A percentile compares a stretch with the other conserved stretches of the same genome.
Evolutionary conservation across 2,113 vertebrate species (phyloP).

Genomic region (Dendropsophus ebraccatus): DNA sequence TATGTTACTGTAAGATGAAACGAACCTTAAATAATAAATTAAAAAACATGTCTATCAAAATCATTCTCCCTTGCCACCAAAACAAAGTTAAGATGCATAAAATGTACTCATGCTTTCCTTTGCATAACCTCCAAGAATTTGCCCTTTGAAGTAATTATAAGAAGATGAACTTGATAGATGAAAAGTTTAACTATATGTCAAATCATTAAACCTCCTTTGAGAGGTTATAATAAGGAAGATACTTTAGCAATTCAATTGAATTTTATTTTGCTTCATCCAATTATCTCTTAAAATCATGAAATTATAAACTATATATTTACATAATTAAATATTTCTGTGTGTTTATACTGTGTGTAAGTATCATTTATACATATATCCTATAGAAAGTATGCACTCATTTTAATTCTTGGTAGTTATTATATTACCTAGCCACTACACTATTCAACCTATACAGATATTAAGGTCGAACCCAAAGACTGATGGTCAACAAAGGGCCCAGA

Average conservation of each 20-base stretch:
- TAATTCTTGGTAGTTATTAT: background rate
- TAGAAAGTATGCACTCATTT: background rate
- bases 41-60: background rate
- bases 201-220: constrained; percentile 49
- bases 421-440: background rate
- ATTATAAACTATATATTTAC: background rate
- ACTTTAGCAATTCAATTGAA: constrained; percentile 28
- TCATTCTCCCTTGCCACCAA: background rate
- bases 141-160: constrained; percentile 56
- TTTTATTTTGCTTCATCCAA: constrained; percentile 39
- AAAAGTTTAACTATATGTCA: constrained; percentile 58
- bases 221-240: constrained; percentile 47
- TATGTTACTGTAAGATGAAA: background rate
- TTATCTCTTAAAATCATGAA: background rate
- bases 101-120: constrained; percentile 16
- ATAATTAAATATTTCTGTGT: background rate
- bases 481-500: too few relatives aligned
- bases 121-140: constrained; percentile 32
- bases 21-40: background rate
- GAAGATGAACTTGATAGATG: constrained; percentile 50
- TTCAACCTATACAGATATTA: background rate
- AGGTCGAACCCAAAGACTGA: too few relatives aligned
- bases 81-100: constrained; percentile 12
- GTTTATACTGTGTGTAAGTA: background rate
- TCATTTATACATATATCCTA: background rate